These are phyloP conservation scores for Laticauda laticaudata DNA, from an alignment of 2,113 vertebrate species.

Conservation along the genomic window DNA sequence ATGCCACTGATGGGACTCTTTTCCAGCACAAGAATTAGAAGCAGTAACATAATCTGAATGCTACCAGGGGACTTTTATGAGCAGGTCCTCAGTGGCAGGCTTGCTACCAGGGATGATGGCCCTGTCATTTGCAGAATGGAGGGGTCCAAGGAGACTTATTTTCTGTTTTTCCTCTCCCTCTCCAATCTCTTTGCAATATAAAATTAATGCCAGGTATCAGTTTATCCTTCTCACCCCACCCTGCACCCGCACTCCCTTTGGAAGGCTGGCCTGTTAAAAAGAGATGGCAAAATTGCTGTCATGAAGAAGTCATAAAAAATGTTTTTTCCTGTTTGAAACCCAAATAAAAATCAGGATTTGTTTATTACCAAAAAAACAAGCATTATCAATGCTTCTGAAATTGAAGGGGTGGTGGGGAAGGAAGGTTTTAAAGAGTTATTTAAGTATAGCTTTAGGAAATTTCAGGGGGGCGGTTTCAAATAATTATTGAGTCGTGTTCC, in stretches of 20 bases:
- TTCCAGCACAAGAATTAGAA: neutral
- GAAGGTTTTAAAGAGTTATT: neutral
- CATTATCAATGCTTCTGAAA: neutral
- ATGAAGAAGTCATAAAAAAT: neutral
- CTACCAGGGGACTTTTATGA: too few species aligned
- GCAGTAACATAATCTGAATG: neutral
- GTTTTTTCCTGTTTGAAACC: neutral
- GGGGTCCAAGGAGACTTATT: neutral
- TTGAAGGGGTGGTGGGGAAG: neutral
- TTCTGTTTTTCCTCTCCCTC: neutral
- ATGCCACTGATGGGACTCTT: neutral
- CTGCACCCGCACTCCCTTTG: neutral
- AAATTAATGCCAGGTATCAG: neutral
- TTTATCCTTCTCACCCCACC: neutral
- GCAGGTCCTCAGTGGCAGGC: neutral
- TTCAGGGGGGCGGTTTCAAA: neutral
- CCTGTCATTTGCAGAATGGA: neutral
- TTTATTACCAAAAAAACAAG: neutral
- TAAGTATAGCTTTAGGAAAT: neutral
- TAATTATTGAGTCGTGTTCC: neutral
- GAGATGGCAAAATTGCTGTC: neutral
- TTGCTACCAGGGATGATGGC: neutral
- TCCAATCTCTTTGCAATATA: neutral
- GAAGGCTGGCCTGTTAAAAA: neutral
- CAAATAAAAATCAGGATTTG: neutral